Conservation (phyloP, 1,140 invertebrate species). For the Drosophila persimilis region DNA sequence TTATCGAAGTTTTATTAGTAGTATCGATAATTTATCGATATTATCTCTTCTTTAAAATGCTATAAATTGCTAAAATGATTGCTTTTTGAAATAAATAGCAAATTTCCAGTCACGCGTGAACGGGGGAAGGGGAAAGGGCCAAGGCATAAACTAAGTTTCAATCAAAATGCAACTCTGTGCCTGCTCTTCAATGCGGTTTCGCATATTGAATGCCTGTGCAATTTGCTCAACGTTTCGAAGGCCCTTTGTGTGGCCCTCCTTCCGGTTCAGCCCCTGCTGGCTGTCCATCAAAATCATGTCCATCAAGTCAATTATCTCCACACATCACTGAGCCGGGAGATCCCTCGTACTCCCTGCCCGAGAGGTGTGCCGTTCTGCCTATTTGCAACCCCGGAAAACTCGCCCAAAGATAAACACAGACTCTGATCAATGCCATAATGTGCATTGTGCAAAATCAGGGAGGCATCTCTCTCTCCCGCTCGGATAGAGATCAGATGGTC, state of each 20-base stretch:
- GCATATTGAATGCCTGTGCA: neutral
- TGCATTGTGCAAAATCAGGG: constrained; percentile 65
- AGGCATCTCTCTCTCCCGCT: constrained; percentile 35
- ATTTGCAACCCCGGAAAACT: neutral
- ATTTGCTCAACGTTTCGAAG: neutral
- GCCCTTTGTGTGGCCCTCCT: neutral
- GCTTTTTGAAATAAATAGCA: too few relatives aligned
- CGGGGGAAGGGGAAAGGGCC: too few relatives aligned
- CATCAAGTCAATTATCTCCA: constrained; percentile 36
- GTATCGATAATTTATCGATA: too few relatives aligned
- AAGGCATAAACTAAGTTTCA: too few relatives aligned
- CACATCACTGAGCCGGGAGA: constrained; percentile 9
- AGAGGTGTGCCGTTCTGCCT: neutral
- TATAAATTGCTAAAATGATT: too few relatives aligned
- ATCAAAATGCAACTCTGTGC: too few relatives aligned
- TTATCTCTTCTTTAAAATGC: too few relatives aligned
- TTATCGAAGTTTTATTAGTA: too few relatives aligned
- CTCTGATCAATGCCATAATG: constrained; percentile 36
- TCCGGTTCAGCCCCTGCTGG: constrained; percentile 7
- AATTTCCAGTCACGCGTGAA: too few relatives aligned
- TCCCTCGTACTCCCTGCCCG: constrained; percentile 5
- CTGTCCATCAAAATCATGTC: constrained; percentile 23
- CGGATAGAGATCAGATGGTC: constrained; percentile 55
- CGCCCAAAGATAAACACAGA: constrained; percentile 12
- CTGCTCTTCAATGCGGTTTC: too few relatives aligned